Base-by-base conservation (phyloP, 2,888 invertebrate genomes). In the Caenorhabditis drosophilae region DNA sequence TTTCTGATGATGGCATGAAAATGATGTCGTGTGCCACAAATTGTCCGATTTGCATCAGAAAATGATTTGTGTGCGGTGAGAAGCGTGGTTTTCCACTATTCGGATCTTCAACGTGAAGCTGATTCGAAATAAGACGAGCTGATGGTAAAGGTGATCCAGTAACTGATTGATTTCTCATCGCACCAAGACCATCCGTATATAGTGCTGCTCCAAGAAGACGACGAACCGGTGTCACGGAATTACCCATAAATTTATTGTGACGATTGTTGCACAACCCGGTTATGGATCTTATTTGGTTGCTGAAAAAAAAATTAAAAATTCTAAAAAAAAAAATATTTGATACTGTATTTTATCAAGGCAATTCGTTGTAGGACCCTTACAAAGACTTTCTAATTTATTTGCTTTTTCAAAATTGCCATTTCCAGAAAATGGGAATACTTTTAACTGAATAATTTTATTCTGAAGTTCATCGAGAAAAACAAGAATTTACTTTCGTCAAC, bases 21-120 rank as follows among this genome's bases (percentile, higher is more conserved):
- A 93, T 93, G 36, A 94, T 86, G 84, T 95, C 94, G 85, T 94
- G 94, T 84, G 94, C 94, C n/a, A 94, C 84, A 80, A 94, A 89
- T 84, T 94, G 93, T 0, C 93, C 93, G 80, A 89, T 93, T 86
- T 93, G 93, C 94, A 94, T 94, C 48, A 91, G 62, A 38, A 78
- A 58, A 59, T 77, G 76, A 42, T 72, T 71, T 7, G 44, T 36
- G 0, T 41, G 22, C 16, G 67, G 57, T 0, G 57, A 57, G 42
- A 46, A 63, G 47, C 54, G 45, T 12, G 63, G 57, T n/a, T n/a
- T n/a, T n/a, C n/a, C n/a, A n/a, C n/a, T n/a, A 0, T 36, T 34
- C 2, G 48, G 40, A 26, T 54, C 57, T 34, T 69, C 66, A 16
- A 61, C 56, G 34, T 64, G 56, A 15, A 73, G 55, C 23, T 48